These are phyloP conservation scores for Dromaius novaehollandiae DNA, from an alignment of 2,113 vertebrate genomes.

Conservation along the genomic window DNA sequence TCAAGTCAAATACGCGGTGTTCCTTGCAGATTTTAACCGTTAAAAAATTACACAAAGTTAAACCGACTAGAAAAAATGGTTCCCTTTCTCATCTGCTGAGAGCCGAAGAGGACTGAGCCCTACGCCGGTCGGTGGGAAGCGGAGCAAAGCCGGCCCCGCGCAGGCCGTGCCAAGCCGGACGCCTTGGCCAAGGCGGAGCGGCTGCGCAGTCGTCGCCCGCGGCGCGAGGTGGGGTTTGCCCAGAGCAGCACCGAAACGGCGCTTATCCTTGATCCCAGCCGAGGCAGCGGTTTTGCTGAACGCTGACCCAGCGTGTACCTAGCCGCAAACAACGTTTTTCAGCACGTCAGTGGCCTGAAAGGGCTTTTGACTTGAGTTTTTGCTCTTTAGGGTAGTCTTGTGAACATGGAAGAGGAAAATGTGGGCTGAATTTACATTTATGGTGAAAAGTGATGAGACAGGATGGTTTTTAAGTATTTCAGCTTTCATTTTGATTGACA, in stretches of 20 bases:
- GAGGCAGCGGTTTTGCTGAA: neutral
- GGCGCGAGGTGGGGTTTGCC: neutral
- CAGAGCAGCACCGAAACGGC: neutral
- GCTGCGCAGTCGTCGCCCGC: neutral
- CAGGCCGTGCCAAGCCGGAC: neutral
- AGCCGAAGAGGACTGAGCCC: rapidly evolving
- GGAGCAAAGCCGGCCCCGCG: neutral
- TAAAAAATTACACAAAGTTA: neutral
- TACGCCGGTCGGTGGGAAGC: neutral
- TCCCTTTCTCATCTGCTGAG: neutral
- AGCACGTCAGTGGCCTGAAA: neutral
- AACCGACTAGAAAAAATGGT: neutral
- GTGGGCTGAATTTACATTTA: neutral
- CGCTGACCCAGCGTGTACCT: neutral
- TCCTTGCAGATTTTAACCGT: neutral
- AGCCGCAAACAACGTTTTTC: neutral
- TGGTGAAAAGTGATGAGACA: neutral
- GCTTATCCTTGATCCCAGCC: neutral
- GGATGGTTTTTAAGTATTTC: neutral
- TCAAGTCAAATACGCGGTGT: neutral
- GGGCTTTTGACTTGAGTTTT: neutral
- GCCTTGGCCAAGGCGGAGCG: neutral
- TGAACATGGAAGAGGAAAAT: neutral
- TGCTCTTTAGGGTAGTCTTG: neutral
- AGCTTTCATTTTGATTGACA: neutral